A percentile compares a stretch with the other conserved stretches of the same genome.
These are phyloP conservation scores for Drosophila demipolita DNA, from an alignment of 2,888 invertebrate genomes.

Conservation along the genomic window DNA sequence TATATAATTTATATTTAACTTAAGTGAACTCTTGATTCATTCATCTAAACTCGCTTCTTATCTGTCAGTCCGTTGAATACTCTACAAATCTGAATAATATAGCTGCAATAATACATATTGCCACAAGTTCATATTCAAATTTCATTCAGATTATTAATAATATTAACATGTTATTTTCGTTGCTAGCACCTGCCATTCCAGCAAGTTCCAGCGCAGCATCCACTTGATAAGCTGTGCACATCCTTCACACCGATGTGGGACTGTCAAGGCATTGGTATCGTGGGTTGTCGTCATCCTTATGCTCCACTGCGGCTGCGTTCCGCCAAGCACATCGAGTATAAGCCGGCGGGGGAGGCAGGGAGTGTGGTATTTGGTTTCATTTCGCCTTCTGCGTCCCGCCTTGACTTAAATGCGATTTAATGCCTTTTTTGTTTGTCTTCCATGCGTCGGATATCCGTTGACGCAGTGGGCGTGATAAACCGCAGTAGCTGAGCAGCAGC, in stretches of 20 bases:
- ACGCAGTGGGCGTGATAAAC: conserved; percentile 79
- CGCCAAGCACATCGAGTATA: conserved; percentile 56
- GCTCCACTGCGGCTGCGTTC: conserved; percentile 12
- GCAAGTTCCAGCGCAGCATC: conserved; percentile 3
- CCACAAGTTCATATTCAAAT: conserved; percentile 1
- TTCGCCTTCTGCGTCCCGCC: conserved; percentile 43
- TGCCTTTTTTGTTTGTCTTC: conserved; percentile 82
- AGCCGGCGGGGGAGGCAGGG: conserved; percentile 27
- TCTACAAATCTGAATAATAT: neutral
- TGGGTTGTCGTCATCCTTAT: conserved; percentile 35
- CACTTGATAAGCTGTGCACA: conserved; percentile 43
- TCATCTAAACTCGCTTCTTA: neutral
- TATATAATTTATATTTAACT: neutral
- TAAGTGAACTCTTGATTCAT: neutral
- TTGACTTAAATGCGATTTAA: conserved; percentile 82
- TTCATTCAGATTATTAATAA: conserved; percentile 9
- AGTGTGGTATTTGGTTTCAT: conserved; percentile 33
- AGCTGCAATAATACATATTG: conserved; percentile 1
- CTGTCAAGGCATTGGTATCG: conserved; percentile 28
- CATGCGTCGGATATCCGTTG: conserved; percentile 78
- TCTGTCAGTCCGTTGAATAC: neutral
- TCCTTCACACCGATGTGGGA: conserved; percentile 38
- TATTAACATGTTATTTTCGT: conserved; percentile 10
- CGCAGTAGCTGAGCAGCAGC: conserved; percentile 34
- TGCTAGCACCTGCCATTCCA: neutral